These are phyloP conservation scores for Austrolebias charrua DNA, from an alignment of 2,797 vertebrate genomes.

Conservation along the genomic window DNA sequence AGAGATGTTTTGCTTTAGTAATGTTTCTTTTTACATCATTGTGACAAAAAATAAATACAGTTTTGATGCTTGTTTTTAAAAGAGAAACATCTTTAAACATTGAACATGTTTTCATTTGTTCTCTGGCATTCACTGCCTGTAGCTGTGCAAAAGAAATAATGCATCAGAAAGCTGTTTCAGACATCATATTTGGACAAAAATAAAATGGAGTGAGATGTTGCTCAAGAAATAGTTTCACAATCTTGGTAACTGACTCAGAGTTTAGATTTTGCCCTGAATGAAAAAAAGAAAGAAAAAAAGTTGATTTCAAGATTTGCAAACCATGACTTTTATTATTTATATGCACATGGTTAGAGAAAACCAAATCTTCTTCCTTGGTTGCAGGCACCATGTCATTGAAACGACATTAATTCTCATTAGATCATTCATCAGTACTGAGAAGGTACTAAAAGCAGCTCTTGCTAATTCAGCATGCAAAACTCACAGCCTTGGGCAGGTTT, in stretches of 20 bases:
- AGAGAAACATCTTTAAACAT: too few relatives aligned
- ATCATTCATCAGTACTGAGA: constrained; percentile 36
- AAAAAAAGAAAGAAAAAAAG: not conserved
- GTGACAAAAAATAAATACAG: too few relatives aligned
- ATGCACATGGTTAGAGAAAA: not conserved
- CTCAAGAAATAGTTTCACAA: not conserved
- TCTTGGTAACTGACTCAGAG: not conserved
- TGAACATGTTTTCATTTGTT: not conserved
- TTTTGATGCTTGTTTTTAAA: not conserved
- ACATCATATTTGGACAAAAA: too few relatives aligned
- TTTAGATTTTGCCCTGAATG: not conserved
- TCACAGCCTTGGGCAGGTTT: constrained; percentile 35
- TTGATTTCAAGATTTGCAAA: not conserved
- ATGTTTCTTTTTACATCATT: not conserved
- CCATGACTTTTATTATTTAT: too few relatives aligned
- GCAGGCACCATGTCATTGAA: not conserved
- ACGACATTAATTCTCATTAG: constrained; percentile 23
- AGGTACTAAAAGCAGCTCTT: constrained; percentile 43
- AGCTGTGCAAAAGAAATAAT: not conserved
- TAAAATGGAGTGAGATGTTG: too few relatives aligned
- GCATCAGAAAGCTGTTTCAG: not conserved
- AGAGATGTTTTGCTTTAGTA: constrained; percentile 8
- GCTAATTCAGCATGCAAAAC: constrained; percentile 35
- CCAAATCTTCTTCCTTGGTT: constrained; percentile 15
- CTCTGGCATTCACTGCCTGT: not conserved